Percentiles rank a stretch among this genome's conserved stretches.
Evolutionary conservation across 2,113 vertebrate genomes (phyloP).

Genomic region (Hippocampus guttulatus): DNA sequence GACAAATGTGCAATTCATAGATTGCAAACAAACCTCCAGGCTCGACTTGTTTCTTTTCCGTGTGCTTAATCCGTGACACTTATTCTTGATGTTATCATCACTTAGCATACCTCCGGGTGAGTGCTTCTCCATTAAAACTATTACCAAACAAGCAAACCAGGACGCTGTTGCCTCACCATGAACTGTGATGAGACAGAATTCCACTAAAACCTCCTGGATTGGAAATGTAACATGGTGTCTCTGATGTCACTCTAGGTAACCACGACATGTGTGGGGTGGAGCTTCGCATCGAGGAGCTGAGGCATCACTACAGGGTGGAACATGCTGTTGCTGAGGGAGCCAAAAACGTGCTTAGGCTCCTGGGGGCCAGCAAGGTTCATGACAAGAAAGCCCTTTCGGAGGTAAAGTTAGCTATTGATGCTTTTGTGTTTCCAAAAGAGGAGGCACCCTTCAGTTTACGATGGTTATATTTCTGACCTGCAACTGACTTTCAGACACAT

Average conservation of each 20-base stretch:
- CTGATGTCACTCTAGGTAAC: constrained; percentile 62
- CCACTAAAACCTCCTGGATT: neutral
- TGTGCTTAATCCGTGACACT: neutral
- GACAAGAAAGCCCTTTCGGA: constrained; percentile 83
- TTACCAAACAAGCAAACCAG: neutral
- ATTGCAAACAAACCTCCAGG: neutral
- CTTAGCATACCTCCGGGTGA: constrained; percentile 4
- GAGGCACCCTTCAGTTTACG: too few relatives aligned
- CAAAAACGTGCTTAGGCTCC: constrained; percentile 82
- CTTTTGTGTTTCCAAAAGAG: neutral
- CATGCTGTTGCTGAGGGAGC: constrained; percentile 86
- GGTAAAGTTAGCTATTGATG: constrained; percentile 38
- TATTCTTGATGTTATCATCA: constrained; percentile 25
- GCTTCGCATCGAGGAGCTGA: constrained; percentile 84
- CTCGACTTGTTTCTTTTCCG: neutral
- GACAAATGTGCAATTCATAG: neutral
- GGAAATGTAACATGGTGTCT: neutral
- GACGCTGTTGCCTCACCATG: neutral
- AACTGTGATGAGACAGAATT: neutral
- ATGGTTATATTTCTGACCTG: too few relatives aligned
- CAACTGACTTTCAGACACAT: too few relatives aligned
- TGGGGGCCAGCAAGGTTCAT: constrained; percentile 79
- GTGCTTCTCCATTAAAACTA: neutral
- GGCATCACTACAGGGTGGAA: constrained; percentile 87
- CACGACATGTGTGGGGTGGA: constrained; percentile 79